Evolutionary conservation across 2,797 vertebrate genomes (phyloP).

Genomic region (Sebastes taczanowskii): DNA sequence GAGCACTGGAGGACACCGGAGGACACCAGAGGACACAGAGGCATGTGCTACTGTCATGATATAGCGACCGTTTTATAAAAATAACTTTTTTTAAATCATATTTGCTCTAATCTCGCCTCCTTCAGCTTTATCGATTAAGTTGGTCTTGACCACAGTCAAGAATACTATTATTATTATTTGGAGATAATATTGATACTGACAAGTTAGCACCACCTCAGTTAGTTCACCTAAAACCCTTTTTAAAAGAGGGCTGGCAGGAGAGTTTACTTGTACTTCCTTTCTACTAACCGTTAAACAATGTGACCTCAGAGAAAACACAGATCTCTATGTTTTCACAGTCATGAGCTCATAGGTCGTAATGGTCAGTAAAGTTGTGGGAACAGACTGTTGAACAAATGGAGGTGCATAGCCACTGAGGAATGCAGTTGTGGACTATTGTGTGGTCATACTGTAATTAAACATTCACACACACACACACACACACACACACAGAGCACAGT

Average conservation of each 20-base stretch:
- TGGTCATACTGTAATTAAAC: not conserved
- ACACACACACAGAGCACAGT: not conserved
- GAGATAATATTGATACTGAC: not conserved
- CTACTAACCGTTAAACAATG: not conserved
- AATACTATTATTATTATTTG: not conserved
- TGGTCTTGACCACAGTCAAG: too few relatives aligned
- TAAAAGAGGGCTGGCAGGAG: not conserved
- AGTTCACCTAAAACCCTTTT: not conserved
- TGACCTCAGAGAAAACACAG: slow-evolving; percentile 42
- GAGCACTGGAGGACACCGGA: too few relatives aligned
- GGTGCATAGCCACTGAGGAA: slow-evolving; percentile 13
- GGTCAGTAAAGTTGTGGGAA: slow-evolving; percentile 34
- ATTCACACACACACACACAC: not conserved
- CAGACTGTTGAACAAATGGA: slow-evolving; percentile 6
- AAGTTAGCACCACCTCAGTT: not conserved
- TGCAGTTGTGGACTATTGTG: not conserved
- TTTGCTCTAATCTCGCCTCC: too few relatives aligned
- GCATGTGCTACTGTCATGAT: too few relatives aligned
- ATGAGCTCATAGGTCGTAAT: slow-evolving; percentile 30
- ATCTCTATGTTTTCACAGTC: slow-evolving; percentile 33
- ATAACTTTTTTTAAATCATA: too few relatives aligned
- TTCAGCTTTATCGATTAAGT: too few relatives aligned
- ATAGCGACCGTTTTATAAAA: too few relatives aligned
- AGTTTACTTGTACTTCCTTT: not conserved
- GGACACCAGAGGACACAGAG: too few relatives aligned